Evolutionary conservation across 2,113 vertebrate species (phyloP), one percentile per base, ranked within the genome.

Genomic region (Menura novaehollandiae): DNA sequence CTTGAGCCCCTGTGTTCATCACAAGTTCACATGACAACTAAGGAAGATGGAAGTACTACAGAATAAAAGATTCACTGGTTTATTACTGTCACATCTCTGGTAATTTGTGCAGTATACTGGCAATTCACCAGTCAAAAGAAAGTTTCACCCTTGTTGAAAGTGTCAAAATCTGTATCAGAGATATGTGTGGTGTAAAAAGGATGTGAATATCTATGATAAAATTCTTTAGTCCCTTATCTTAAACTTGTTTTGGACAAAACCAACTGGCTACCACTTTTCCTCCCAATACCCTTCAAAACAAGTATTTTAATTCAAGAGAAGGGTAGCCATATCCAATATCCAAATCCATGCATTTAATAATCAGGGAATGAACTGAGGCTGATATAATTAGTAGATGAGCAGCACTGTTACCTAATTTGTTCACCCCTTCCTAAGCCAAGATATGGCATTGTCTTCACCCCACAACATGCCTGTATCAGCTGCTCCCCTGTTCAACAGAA

Each of bases 171-270:
- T 76, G 9, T 28, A 33, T 47, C 30, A 86, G 16, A 78, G 12
- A 37, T 11, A 33, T 0, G 0, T 33, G 18, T 47, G 7, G 7
- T 72, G 1, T 44, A 84, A 67, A 33, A 80, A 41, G 15, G 32
- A 39, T 66, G 18, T 11, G 4, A 53, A 11, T 58, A 28, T 39
- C 53, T 77, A 49, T 62, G 13, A 80, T 35, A 16, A 55, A 72
- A 75, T 62, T 35, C 3, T 67, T 67, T 44, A 33, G 26, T 72
- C 11, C 13, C 3, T 62, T 80, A 35, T 63, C 16, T 74, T 56
- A 67, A 56, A 4, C 2, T 49, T 32, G 1, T 13, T 80, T 80
- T 74, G 30, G 26, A 64, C 6, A 77, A 88, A 77, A 58, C 5
- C 14, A 39, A 53, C 3, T 5, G 17, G 7, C 10, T 72, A 17